phyloP scores from a whole-genome alignment of 2,113 vertebrate genomes.

The Dipodomys stephensi region DNA sequence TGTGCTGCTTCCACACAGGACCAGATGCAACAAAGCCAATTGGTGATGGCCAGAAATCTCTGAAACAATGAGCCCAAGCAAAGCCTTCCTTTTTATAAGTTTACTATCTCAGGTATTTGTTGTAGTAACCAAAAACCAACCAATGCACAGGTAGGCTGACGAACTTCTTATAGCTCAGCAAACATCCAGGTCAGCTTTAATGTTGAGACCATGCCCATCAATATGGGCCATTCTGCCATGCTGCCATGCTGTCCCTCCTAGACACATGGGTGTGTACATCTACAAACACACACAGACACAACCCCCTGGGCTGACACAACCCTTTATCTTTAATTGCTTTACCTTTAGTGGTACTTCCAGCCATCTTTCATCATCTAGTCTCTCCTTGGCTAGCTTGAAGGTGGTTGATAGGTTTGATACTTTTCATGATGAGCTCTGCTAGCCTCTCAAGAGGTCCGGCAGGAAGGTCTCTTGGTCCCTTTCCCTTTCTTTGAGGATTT shows the following conservation, averaged over 20 bases:
- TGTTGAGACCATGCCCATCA: no score
- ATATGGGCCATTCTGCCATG: no score
- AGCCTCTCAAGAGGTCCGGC: not conserved
- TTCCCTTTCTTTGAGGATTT: not conserved
- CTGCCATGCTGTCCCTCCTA: not conserved
- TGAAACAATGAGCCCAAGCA: not conserved
- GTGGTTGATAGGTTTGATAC: not conserved
- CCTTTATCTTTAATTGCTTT: not conserved
- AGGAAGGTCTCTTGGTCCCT: not conserved
- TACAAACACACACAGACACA: not conserved
- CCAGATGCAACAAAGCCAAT: not conserved
- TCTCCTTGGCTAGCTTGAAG: not conserved
- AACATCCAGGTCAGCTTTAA: not conserved
- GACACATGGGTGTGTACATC: no score
- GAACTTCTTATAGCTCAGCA: no score
- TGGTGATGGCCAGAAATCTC: no score
- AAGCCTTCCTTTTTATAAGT: not conserved
- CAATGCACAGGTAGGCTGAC: no score
- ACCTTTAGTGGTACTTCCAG: not conserved
- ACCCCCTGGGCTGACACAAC: not conserved
- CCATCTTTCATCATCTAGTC: not conserved
- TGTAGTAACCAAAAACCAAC: not conserved
- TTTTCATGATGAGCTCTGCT: not conserved
- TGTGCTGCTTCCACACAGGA: not conserved
- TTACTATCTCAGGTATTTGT: not conserved